Base-by-base conservation (phyloP, 2,888 invertebrate species). In the Ormyrus pomaceus region DNA sequence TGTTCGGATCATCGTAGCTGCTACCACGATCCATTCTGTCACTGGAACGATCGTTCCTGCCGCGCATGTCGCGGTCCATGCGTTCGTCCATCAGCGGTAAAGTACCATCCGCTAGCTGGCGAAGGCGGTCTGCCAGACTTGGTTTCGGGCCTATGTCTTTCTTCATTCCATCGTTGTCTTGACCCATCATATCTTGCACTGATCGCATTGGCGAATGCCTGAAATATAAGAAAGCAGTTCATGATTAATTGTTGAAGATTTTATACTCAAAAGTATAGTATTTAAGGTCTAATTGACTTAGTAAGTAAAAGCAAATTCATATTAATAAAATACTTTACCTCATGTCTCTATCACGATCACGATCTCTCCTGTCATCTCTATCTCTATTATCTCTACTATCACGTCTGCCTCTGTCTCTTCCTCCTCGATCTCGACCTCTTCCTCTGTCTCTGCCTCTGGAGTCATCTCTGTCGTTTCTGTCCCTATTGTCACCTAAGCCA, bases 81-180 rank as follows among this genome's bases (percentile, higher is more conserved):
- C 89, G 86, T 10, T 82, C 82, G 66, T 90, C 90, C 53, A 89
- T 89, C 1, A 90, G 56, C 0, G 88, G 89, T 62, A 90, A 80
- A 6, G 89, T 90, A 1, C 91, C 91, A 76, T 91, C 91, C 0
- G 91, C 91, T 13, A 91, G 82, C 75, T 89, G 91, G 6, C 91
- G 86, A 5, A 91, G 81, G 11, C 91, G 86, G 46, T 91, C 91
- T 0, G 91, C 88, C 3, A 91, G 86, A 62, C 90, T 90, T 3
- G 87, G 88, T 81, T 91, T 91, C 55, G 86, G 84, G 1, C 68
- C 79, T 45, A 68, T 68, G 2, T 90, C 89, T 64, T 90, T 91
- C 64, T 89, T 90, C 9, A 71, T 6, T 2, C 55, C 62, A 34
- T 83, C 82, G 50, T 76, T 70, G 19, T 77, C 83, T 34, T 83